phyloP scores from a whole-genome alignment of 1,140 invertebrate species.

The Heliconius eleuchia region DNA sequence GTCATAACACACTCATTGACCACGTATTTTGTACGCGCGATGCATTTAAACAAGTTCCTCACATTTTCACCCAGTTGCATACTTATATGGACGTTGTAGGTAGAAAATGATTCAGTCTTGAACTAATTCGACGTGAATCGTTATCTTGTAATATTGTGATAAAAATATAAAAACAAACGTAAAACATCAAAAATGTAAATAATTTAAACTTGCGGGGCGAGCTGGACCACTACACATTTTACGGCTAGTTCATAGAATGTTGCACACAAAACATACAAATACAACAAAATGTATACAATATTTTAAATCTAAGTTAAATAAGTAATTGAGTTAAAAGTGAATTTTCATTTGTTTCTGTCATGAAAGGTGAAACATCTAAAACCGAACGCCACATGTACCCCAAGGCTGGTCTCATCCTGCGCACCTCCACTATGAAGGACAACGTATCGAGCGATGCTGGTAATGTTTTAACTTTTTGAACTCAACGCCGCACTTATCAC shows the following conservation, averaged over 20 bases:
- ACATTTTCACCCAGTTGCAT: slow-evolving; percentile 1
- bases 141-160: neutral
- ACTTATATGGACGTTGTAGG: neutral
- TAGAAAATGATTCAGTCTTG: neutral
- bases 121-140: neutral
- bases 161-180: neutral
- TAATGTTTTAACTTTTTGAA: slow-evolving; percentile 21
- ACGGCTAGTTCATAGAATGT: too few relatives aligned
- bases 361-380: slow-evolving; percentile 78
- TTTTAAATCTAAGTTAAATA: too few relatives aligned
- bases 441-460: slow-evolving; percentile 70
- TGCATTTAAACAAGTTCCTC: neutral
- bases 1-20: neutral
- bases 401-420: slow-evolving; percentile 85
- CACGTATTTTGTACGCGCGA: neutral
- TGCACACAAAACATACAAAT: too few relatives aligned
- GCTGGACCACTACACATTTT: too few relatives aligned
- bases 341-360: neutral
- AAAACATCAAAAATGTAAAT: neutral
- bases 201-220: too few relatives aligned
- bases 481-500: too few relatives aligned
- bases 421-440: slow-evolving; percentile 83
- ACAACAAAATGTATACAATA: too few relatives aligned
- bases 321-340: neutral
- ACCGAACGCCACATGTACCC: slow-evolving; percentile 82